Evolutionary conservation across 2,888 invertebrate genomes (phyloP), one percentile per base, ranked within the genome.

Genomic region (Vesta saturnalis): DNA sequence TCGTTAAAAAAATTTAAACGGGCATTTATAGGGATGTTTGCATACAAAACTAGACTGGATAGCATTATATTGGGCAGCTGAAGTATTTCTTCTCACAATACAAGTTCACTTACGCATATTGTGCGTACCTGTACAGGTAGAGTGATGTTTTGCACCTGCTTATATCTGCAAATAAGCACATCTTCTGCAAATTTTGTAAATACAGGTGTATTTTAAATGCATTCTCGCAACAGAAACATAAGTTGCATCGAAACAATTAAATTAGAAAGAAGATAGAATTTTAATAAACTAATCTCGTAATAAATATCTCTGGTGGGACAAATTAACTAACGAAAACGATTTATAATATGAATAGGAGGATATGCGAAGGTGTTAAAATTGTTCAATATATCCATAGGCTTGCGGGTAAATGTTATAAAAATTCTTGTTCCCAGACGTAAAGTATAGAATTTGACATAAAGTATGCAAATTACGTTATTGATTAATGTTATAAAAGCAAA

Each of bases 71-170:
- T 62, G 66, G 60, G 60, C 70, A 73, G 72, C 73, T 73, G 73
- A 72, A 73, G 72, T 69, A 72, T 73, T 68, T 68, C 68, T 67
- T 70, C 60, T 64, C 63, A 70, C 71, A 73, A 73, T 71, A 70
- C 68, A 60, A 71, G 69, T 74, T 74, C 73, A 72, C 73, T 74
- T 74, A 71, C 73, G 72, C 73, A 66, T 69, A 65, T 59, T 73
- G 69, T 71, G 71, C 69, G 72, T 67, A 69, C 61, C 65, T 69
- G 60, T 59, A 61, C 71, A 67, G 68, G 71, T 70, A 71, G 49
- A 60, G 55, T 61, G 49, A 60, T 55, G 21, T 55, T 67, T 69
- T 62, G 72, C 74, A 73, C 74, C 72, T 73, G 74, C 72, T 62
- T 64, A 30, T 54, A 39, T 66, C 57, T 30, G 52, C 71, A 69